phyloP scores from a whole-genome alignment of 2,888 invertebrate species.

The Philaethria dido region DNA sequence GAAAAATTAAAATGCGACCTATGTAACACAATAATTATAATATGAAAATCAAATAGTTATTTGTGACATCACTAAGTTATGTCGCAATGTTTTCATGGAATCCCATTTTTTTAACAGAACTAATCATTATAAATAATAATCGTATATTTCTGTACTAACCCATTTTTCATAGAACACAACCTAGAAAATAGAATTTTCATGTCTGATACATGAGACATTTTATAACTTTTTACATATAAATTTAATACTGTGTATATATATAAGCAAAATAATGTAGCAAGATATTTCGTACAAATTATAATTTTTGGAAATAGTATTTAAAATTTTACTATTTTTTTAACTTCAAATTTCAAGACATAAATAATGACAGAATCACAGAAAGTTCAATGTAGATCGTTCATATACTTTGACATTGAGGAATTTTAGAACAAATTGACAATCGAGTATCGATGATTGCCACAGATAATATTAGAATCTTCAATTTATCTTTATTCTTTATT shows the following conservation, averaged over 20 bases:
- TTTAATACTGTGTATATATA: not conserved
- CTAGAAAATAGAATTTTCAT: constrained; percentile 75
- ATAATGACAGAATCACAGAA: constrained; percentile 6
- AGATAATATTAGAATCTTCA: not conserved
- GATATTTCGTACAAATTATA: not conserved
- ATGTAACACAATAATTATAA: not conserved
- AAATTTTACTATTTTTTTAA: constrained; percentile 7
- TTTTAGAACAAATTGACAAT: constrained; percentile 2
- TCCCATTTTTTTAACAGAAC: not conserved
- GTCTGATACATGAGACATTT: constrained; percentile 78
- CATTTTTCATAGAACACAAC: constrained; percentile 78
- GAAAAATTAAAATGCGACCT: not conserved
- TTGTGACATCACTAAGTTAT: not conserved
- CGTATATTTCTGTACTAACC: constrained; percentile 54
- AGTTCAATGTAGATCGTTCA: constrained; percentile 1
- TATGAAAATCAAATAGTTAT: not conserved
- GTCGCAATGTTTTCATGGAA: too few species aligned
- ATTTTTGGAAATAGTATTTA: not conserved
- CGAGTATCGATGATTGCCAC: not conserved
- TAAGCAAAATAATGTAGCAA: not conserved
- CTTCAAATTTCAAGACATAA: constrained; percentile 3
- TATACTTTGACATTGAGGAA: too few species aligned
- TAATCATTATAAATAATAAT: not conserved
- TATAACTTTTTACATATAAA: constrained; percentile 25
- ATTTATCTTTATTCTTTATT: not conserved